Conservation (phyloP, 2,888 invertebrate species). For the Nyleta sp. region DNA sequence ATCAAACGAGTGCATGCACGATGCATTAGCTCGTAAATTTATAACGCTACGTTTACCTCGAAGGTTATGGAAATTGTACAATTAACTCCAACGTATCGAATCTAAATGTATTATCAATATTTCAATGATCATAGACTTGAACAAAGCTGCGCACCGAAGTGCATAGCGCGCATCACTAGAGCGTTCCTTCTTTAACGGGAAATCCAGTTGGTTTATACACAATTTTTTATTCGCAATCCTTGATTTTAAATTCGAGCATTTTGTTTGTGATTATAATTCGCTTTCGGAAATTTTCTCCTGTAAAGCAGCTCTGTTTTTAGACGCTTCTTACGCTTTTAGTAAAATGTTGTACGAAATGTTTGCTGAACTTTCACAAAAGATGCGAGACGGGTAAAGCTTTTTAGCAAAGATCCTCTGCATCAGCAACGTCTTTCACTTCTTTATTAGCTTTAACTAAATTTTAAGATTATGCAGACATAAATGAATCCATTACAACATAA, state of each 20-base stretch:
- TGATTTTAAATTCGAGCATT: not conserved
- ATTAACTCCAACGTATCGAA: constrained; percentile 22
- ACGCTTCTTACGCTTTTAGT: too few relatives aligned
- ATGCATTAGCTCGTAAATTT: not conserved
- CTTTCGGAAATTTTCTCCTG: too few relatives aligned
- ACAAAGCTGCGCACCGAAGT: constrained; percentile 23
- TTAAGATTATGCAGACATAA: constrained; percentile 12
- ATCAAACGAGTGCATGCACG: constrained; percentile 4
- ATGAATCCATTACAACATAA: constrained; percentile 10
- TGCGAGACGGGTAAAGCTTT: too few relatives aligned
- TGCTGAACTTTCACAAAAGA: too few relatives aligned
- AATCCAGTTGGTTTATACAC: not conserved
- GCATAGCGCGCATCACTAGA: constrained; percentile 25
- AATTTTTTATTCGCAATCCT: not conserved
- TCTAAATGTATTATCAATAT: constrained; percentile 34
- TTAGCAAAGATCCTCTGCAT: too few relatives aligned
- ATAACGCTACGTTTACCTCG: constrained; percentile 1
- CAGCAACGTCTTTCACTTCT: not conserved
- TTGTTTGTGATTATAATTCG: too few relatives aligned
- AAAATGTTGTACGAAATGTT: too few relatives aligned
- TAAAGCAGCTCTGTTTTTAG: too few relatives aligned
- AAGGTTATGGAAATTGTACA: constrained; percentile 12
- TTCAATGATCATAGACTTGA: constrained; percentile 33
- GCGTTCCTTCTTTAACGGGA: constrained; percentile 21
- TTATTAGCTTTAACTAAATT: constrained; percentile 3